A percentile compares a stretch with the other conserved stretches of the same genome.
These are phyloP conservation scores for Serilophus lunatus DNA, from an alignment of 2,113 vertebrate genomes.

Conservation along the genomic window DNA sequence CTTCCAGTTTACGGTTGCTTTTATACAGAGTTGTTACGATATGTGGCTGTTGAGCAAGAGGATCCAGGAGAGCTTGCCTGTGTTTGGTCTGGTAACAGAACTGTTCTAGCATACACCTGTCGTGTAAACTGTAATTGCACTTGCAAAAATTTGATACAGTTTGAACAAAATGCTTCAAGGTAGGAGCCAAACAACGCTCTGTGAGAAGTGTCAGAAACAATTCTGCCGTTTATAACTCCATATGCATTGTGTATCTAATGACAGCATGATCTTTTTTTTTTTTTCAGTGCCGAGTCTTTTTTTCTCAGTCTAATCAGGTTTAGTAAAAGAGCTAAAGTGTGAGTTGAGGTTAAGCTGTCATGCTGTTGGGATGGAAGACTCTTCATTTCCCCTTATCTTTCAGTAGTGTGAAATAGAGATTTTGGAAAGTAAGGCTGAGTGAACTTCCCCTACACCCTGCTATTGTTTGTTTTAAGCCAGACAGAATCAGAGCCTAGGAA, in stretches of 20 bases:
- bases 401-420: background rate
- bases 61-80: background rate
- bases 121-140: background rate
- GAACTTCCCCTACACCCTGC: background rate
- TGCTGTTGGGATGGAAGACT: background rate
- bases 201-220: background rate
- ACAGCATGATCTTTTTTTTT: background rate
- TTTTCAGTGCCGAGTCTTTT: background rate
- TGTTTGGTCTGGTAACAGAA: background rate
- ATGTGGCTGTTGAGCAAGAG: background rate
- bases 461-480: background rate
- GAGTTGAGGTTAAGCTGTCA: background rate
- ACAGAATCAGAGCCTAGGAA: background rate
- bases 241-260: background rate
- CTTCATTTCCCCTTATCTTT: background rate
- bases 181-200: background rate
- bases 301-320: background rate
- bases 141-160: background rate
- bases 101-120: background rate
- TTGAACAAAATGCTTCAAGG: background rate
- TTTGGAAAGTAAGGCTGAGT: background rate
- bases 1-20: background rate
- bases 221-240: background rate
- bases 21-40: background rate
- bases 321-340: background rate